These are phyloP conservation scores for Oncorhynchus clarkii DNA, from an alignment of 2,113 vertebrate species.

Conservation along the genomic window DNA sequence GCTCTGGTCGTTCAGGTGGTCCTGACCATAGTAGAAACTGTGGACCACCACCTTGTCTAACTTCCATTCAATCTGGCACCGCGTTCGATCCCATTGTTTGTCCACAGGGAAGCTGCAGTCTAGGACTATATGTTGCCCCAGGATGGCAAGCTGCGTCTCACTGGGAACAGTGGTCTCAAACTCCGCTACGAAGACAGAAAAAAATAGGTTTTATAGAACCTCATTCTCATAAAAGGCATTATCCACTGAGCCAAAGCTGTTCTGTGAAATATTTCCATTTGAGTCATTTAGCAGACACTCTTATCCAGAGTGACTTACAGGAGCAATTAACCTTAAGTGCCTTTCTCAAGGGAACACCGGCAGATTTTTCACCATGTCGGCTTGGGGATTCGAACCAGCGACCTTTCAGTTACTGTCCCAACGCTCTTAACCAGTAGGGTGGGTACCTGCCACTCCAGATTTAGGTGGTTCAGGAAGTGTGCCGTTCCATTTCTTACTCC, in stretches of 20 bases:
- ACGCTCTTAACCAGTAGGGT: neutral
- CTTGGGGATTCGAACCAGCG: too few species aligned
- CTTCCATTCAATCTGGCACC: constrained; percentile 52
- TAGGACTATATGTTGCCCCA: constrained; percentile 28
- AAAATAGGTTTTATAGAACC: neutral
- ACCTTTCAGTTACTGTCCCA: neutral
- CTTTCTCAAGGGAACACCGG: too few species aligned
- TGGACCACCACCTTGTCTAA: constrained; percentile 45
- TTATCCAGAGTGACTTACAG: too few species aligned
- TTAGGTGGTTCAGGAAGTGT: too few species aligned
- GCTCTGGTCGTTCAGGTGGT: constrained; percentile 45
- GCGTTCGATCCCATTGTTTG: neutral
- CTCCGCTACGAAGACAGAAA: constrained; percentile 18
- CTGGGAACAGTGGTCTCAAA: constrained; percentile 44
- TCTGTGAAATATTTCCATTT: neutral
- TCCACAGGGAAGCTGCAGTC: constrained; percentile 44
- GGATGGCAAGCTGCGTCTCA: constrained; percentile 4
- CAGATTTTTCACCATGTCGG: too few species aligned
- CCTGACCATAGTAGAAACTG: constrained; percentile 47
- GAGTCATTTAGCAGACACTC: neutral
- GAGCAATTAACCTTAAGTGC: too few species aligned
- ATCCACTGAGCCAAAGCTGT: too few species aligned
- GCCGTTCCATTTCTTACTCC: too few species aligned
- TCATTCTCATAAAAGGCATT: neutral
- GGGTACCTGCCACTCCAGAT: neutral